Percentiles rank a stretch among this genome's conserved stretches.
phyloP scores from a whole-genome alignment of 1,140 invertebrate species.

The Caenorhabditis latens region DNA sequence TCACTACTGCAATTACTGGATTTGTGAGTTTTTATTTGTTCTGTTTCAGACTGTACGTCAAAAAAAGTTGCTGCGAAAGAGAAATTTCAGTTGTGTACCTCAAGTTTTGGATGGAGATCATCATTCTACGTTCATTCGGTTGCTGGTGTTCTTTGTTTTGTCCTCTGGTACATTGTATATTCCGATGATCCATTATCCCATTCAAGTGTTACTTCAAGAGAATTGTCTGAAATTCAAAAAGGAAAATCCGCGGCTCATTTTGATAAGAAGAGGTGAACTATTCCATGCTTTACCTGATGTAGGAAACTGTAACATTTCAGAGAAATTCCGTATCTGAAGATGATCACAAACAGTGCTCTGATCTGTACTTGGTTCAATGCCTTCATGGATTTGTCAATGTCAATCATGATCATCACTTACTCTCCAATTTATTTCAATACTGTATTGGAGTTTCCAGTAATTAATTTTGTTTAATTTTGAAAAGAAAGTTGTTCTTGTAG shows the following conservation, averaged over 20 bases:
- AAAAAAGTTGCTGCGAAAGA: neutral
- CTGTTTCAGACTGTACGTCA: neutral
- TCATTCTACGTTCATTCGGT: conserved; percentile 53
- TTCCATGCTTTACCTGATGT: neutral
- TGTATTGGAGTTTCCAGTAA: conserved; percentile 55
- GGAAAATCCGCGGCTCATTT: conserved; percentile 57
- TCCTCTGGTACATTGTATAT: conserved; percentile 53
- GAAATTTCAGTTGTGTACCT: conserved; percentile 45
- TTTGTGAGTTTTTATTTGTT: conserved; percentile 18
- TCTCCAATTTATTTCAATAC: conserved; percentile 57
- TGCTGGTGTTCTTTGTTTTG: conserved; percentile 17
- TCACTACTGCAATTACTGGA: conserved; percentile 57
- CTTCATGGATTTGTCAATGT: conserved; percentile 49
- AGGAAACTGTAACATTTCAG: neutral
- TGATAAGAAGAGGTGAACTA: neutral
- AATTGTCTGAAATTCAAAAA: conserved; percentile 56
- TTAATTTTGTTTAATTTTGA: neutral
- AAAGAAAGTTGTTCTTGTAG: neutral
- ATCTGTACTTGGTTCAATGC: conserved; percentile 54
- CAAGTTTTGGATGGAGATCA: conserved; percentile 54
- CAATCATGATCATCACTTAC: conserved; percentile 52
- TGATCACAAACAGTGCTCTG: neutral
- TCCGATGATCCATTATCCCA: conserved; percentile 56
- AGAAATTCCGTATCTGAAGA: conserved; percentile 25
- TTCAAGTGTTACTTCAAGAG: conserved; percentile 29